Evolutionary conservation across 2,113 vertebrate species (phyloP).

Genomic region (Percopsis transmontana): DNA sequence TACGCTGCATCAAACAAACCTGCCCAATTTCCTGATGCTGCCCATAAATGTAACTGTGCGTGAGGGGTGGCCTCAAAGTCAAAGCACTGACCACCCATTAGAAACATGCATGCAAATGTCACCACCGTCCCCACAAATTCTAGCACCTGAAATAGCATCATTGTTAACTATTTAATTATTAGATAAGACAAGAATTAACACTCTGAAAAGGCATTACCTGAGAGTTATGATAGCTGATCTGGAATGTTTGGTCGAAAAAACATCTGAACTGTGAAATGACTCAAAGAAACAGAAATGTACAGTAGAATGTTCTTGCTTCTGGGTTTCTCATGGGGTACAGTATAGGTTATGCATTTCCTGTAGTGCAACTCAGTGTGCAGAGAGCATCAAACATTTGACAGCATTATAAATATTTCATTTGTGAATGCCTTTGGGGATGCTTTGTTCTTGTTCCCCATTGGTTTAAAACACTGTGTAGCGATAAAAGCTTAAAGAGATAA

Average conservation of each 20-base stretch:
- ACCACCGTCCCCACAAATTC: background rate
- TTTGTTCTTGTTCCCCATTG: too few relatives aligned
- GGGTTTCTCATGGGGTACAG: conserved; percentile 3
- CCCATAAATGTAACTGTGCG: conserved; percentile 53
- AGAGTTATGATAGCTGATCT: background rate
- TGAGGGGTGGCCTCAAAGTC: conserved; percentile 41
- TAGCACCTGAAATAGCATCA: too few relatives aligned
- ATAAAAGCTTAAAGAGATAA: too few relatives aligned
- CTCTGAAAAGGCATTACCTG: background rate
- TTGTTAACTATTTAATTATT: too few relatives aligned
- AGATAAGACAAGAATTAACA: too few relatives aligned
- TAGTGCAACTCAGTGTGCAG: conserved; percentile 20
- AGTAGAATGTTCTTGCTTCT: background rate
- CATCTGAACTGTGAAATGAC: background rate
- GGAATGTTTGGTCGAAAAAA: background rate
- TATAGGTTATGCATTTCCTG: conserved; percentile 20
- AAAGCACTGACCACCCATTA: conserved; percentile 6
- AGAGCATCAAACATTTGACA: conserved; percentile 52
- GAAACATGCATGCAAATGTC: too few relatives aligned
- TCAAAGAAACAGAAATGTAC: background rate
- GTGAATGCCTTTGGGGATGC: conserved; percentile 43
- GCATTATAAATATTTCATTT: conserved; percentile 64
- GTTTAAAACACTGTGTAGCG: background rate
- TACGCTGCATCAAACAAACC: conserved; percentile 63
- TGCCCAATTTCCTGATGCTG: conserved; percentile 42